Evolutionary conservation across 2,113 vertebrate genomes (phyloP).

Genomic region (Petroica traversi): DNA sequence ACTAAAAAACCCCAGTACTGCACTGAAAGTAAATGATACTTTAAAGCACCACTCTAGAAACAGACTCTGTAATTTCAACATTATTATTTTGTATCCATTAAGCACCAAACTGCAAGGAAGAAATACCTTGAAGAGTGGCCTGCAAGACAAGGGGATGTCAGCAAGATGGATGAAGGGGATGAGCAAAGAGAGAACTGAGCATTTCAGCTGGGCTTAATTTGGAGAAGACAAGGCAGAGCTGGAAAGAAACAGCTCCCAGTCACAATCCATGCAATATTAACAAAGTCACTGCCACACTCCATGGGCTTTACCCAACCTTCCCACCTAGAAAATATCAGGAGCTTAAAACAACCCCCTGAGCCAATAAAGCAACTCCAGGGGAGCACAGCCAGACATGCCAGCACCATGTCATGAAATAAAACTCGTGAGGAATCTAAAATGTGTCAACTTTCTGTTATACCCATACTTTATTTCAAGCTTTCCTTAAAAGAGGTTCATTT

Average conservation of each 20-base stretch:
- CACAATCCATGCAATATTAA: background rate
- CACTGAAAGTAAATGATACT: background rate
- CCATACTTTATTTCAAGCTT: background rate
- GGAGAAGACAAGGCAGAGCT: background rate
- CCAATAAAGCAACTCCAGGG: background rate
- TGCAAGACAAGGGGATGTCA: background rate
- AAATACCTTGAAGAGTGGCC: background rate
- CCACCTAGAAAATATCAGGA: background rate
- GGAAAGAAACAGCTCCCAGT: background rate
- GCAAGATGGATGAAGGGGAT: fast-evolving
- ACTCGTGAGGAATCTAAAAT: background rate
- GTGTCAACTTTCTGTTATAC: background rate
- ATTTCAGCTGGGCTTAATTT: background rate
- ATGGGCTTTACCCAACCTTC: background rate
- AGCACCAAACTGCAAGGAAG: background rate
- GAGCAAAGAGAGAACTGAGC: background rate
- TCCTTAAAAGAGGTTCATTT: background rate
- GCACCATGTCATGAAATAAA: background rate
- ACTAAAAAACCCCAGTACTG: background rate
- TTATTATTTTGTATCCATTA: background rate
- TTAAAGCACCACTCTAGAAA: background rate
- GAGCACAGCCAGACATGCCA: background rate
- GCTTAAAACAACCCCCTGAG: background rate
- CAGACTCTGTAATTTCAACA: background rate
- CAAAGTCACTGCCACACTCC: background rate